Percentiles rank a stretch among this genome's conserved stretches.
These are phyloP conservation scores for Ormyrus nitidulus DNA, from an alignment of 2,888 invertebrate species.

Conservation along the genomic window DNA sequence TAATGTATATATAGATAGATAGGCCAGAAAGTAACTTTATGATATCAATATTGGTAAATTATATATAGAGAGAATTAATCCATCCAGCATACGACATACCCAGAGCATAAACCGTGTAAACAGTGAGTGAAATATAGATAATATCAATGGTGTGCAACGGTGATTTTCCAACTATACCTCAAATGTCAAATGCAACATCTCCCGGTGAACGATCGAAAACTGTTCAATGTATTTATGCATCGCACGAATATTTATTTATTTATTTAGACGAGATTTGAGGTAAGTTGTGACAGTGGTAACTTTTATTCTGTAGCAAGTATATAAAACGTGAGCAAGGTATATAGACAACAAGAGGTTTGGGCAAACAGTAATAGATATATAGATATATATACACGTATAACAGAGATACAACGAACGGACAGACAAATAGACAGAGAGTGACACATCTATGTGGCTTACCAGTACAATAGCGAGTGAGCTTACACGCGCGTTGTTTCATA, in stretches of 20 bases:
- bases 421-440: slow-evolving; percentile 63
- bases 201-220: no score
- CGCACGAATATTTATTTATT: no score
- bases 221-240: no score
- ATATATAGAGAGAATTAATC: slow-evolving; percentile 50
- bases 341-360: slow-evolving; percentile 37
- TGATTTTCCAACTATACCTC: slow-evolving; percentile 51
- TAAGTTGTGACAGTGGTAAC: slow-evolving; percentile 36
- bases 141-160: slow-evolving; percentile 67
- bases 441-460: slow-evolving; percentile 72
- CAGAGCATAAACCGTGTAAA: slow-evolving; percentile 74
- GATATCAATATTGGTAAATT: slow-evolving; percentile 11
- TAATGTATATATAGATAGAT: slow-evolving; percentile 56
- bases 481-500: slow-evolving; percentile 57
- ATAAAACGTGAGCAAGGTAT: slow-evolving; percentile 38
- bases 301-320: slow-evolving; percentile 33
- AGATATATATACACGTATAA: slow-evolving; percentile 60
- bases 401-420: slow-evolving; percentile 61
- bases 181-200: slow-evolving; percentile 23
- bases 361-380: slow-evolving; percentile 54
- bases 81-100: slow-evolving; percentile 76
- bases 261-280: slow-evolving; percentile 42
- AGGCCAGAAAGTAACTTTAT: slow-evolving; percentile 36
- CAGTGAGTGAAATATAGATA: slow-evolving; percentile 67
- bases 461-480: slow-evolving; percentile 59